Conservation (phyloP, 2,113 vertebrate genomes). For the Struthio camelus region DNA sequence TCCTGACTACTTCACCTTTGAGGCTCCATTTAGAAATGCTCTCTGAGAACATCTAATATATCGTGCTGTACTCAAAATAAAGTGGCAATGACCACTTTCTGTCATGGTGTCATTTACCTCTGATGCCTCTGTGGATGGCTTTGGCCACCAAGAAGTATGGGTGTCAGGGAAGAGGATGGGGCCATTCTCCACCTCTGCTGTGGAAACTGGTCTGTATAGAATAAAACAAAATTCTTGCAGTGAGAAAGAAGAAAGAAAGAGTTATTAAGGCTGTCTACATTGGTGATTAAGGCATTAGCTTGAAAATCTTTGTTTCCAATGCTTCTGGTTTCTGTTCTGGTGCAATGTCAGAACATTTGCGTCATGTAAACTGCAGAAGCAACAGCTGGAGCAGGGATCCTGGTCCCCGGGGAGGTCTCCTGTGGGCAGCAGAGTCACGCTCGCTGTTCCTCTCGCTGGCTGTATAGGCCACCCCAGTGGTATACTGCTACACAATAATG, state of each 20-base stretch:
- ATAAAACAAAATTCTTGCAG: background rate
- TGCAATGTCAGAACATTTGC: too few species aligned
- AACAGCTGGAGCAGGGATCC: background rate
- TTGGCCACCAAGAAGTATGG: background rate
- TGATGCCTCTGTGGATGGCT: background rate
- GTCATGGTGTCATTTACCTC: background rate
- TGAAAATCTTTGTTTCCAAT: background rate
- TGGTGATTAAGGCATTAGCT: background rate
- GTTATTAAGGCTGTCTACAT: background rate
- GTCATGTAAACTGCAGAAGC: background rate
- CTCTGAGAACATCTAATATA: background rate
- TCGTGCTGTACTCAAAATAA: background rate
- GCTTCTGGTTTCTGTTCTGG: too few species aligned
- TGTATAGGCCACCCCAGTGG: background rate
- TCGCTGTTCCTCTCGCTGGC: background rate
- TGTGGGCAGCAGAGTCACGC: rapidly evolving
- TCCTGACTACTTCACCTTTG: background rate
- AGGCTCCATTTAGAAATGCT: background rate
- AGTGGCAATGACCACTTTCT: background rate
- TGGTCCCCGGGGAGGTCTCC: background rate
- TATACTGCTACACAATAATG: background rate
- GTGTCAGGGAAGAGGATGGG: background rate
- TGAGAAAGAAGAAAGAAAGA: background rate
- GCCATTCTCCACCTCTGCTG: background rate
- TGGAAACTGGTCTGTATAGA: background rate